Evolutionary conservation across 2,113 vertebrate species (phyloP), one percentile per base, ranked within the genome.

Genomic region (Pleuronectes platessa): DNA sequence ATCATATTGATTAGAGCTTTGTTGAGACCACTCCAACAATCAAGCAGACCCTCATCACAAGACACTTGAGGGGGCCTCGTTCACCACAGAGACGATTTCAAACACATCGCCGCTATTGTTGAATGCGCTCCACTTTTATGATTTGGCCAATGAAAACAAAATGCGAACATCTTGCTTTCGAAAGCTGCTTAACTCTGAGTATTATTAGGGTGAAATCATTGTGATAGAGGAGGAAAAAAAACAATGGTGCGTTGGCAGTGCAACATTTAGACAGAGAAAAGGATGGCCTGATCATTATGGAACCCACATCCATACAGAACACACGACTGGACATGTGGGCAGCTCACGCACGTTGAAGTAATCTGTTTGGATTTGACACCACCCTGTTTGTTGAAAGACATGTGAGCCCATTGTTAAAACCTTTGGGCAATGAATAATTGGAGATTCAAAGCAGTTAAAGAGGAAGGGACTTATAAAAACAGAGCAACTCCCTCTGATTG

Each of bases 1-100:
- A 93, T 92, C 89, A 90, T 77, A 86, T 82, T 89, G 90, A 92
- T 90, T 91, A 89, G 72, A 58, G 81, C 84, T 89, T 87, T 86
- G 86, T 85, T 91, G 84, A 86, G 74, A 76, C 84, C 90, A 84
- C 92, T 93, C 80, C 61, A 89, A 85, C 88, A 92, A 93, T 93
- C 90, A 92, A 77, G 84, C 77, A 70, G 76, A 74, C 81, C 65
- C 86, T 90, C 86, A 74, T 89, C 76, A 82, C 78, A 61, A 79
- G 72, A 85, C 85, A 88, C 86, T 86, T 11, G 72, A 85, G 68
- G 31, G 45, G 72, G 79, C 75, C 85, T 67, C 70, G 26, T 53
- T 76, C 83, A 74, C 71, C 71, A 10, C 82, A 54, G 70, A 81
- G 74, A 81, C 40, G 10, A 79, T 88, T 76, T 67, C 40, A 86